Base-by-base conservation (phyloP, 2,888 invertebrate species). In the Napeogenes inachia region DNA sequence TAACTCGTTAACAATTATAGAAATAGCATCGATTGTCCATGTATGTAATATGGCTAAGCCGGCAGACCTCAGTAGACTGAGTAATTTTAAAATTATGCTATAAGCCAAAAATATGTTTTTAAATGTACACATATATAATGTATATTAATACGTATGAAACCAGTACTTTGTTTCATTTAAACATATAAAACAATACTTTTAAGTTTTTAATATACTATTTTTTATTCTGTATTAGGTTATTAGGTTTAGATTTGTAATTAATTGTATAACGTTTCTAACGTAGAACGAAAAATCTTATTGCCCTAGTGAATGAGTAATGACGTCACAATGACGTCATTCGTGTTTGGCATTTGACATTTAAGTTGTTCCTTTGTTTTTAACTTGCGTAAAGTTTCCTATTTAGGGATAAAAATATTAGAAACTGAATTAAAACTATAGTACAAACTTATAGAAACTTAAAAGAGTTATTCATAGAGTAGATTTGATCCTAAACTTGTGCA, bases 311-410 rank as follows among this genome's bases (percentile, higher is more conserved):
- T 54, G 59, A 57, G 45, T 45, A 56, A 60, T 84, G 86, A 87
- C 86, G 86, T 87, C 84, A 84, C 65, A 68, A 67, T 84, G 86
- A 86, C 87, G 86, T 87, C 86, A 87, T 76, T 62, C 62, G 66
- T 57, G 62, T 61, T 61, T 76, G 74, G 73, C 77, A 72, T 78
- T 76, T 85, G 74, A 74, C 75, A 77, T 78, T 77, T 75, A 61
- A 68, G 63, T 59, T 67, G 67, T 64, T 66, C 67, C 64, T 72
- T 74, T 74, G 70, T 71, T 75, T 69, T 71, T 69, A 60, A 58
- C 80, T 77, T 76, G 74, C 63, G 61, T 46, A 61, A 64, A 62
- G 56, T 67, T 62, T 46, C 53, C 42, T 21, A 42, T 54, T 47
- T 50, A 56, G 45, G 55, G 13, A 78, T 78, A 78, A 78, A 78